Conservation (phyloP, 2,797 vertebrate genomes). For the Synaphobranchus kaupii region DNA sequence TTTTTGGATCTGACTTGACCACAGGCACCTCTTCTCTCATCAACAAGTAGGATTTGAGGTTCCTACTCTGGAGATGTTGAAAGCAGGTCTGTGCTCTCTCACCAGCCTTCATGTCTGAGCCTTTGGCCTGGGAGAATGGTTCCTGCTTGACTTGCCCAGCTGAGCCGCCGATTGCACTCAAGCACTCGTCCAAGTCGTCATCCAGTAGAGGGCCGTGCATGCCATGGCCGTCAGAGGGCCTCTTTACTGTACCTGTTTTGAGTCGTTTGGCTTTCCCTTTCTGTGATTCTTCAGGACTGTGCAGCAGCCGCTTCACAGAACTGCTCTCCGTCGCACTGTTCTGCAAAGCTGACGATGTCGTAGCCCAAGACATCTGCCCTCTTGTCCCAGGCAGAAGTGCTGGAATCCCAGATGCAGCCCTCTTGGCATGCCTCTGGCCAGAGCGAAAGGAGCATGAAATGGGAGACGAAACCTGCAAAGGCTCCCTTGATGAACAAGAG, state of each 20-base stretch:
- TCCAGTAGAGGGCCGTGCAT: background rate
- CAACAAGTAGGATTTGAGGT: conserved; percentile 1
- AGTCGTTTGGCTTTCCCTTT: conserved; percentile 58
- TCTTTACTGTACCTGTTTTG: conserved; percentile 43
- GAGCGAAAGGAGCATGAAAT: conserved; percentile 57
- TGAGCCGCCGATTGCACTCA: conserved; percentile 31
- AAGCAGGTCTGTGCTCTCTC: conserved; percentile 15
- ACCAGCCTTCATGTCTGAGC: conserved; percentile 26
- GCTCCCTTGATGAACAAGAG: background rate
- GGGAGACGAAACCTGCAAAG: conserved; percentile 46
- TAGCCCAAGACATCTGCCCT: conserved; percentile 33
- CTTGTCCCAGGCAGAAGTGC: conserved; percentile 26
- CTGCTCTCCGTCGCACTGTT: conserved; percentile 26
- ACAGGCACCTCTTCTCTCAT: conserved; percentile 30
- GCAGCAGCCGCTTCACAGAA: conserved; percentile 67
- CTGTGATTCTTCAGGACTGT: conserved; percentile 53
- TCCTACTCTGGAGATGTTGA: background rate
- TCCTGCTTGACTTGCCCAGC: background rate
- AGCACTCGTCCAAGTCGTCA: conserved; percentile 31
- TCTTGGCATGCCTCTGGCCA: conserved; percentile 45
- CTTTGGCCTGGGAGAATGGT: conserved; percentile 10
- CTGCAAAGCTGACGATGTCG: conserved; percentile 19
- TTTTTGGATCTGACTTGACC: conserved; percentile 31
- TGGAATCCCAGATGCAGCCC: conserved; percentile 33
- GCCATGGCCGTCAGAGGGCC: background rate